Base-by-base conservation (phyloP, 2,113 vertebrate species). In the Etheostoma cragini region DNA sequence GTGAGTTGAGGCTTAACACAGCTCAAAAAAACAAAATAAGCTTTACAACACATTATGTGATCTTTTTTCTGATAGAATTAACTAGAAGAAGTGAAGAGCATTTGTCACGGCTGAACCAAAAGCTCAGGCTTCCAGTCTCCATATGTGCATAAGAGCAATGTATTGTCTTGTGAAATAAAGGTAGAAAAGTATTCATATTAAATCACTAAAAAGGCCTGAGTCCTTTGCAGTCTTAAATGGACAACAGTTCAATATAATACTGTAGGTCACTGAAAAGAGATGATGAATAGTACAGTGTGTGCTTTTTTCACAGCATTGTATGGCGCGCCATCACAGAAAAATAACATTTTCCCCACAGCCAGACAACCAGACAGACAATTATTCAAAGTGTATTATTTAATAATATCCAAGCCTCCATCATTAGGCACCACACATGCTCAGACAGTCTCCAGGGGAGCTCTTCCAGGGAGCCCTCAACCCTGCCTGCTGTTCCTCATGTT, bases 401-500 rank as follows among this genome's bases (percentile, higher is more conserved):
- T 71, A 35, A 82, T 60, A 72, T 66, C 53, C 62, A 50, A 83
- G 80, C 50, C 56, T 66, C 49, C 19, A 81, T 87, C 76, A 86
- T 85, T 63, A 82, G 56, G 75, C 65, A 17, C 76, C 69, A 65
- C 85, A 88, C 86, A 89, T 73, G 81, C 61, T 74, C 81, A 81
- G 75, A 84, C 78, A 0, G 3, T 80, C 89, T 90, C 88, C 63
- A 73, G 46, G 53, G 71, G 65, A 78, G 78, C 65, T 89, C 52
- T 72, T 76, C 62, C 69, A 53, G 79, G 77, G 81, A 85, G 79
- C 70, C 68, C 80, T 81, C 86, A 93, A 90, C 70, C 79, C 87
- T 88, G 80, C 88, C 92, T 90, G 87, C 63, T 73, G 78, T 57
- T 85, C 82, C 71, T 78, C 64, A 17, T 88, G 93, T 93, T 94